phyloP scores from a whole-genome alignment of 2,888 invertebrate species.

The Melieria crassipennis region DNA sequence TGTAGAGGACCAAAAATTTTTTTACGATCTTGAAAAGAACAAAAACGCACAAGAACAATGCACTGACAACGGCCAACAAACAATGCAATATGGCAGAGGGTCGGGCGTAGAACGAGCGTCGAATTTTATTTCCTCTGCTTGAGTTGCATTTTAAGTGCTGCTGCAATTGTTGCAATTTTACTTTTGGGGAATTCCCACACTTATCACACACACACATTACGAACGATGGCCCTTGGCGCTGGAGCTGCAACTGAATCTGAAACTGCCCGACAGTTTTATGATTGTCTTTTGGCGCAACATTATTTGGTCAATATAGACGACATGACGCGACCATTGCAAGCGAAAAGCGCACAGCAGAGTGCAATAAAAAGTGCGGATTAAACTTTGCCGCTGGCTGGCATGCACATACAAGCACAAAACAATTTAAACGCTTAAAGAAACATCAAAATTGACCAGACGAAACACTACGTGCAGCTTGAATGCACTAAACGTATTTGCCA shows the following conservation, averaged over 20 bases:
- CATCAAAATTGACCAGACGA: too few species aligned
- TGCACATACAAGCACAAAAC: too few species aligned
- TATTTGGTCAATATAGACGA: conserved; percentile 38
- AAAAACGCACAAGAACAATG: conserved; percentile 47
- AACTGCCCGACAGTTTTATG: conserved; percentile 51
- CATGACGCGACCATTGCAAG: conserved; percentile 31
- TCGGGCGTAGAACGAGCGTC: conserved; percentile 21
- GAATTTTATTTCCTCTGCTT: conserved; percentile 58
- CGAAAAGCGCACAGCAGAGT: not conserved
- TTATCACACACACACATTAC: not conserved
- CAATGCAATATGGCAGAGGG: not conserved
- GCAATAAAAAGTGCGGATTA: too few species aligned
- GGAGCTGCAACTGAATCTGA: conserved; percentile 13
- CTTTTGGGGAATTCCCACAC: not conserved
- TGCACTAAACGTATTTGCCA: too few species aligned
- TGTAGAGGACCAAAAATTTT: not conserved
- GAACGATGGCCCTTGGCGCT: not conserved
- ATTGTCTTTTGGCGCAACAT: conserved; percentile 34
- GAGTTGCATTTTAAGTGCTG: conserved; percentile 60
- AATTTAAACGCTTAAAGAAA: too few species aligned
- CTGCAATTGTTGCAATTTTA: conserved; percentile 42
- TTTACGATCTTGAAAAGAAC: too few species aligned
- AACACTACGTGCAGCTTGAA: too few species aligned
- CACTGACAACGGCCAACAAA: conserved; percentile 54
- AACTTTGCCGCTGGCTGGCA: too few species aligned